These are phyloP conservation scores for Sphecodes monilicornis DNA, from an alignment of 2,888 invertebrate species.

Conservation along the genomic window DNA sequence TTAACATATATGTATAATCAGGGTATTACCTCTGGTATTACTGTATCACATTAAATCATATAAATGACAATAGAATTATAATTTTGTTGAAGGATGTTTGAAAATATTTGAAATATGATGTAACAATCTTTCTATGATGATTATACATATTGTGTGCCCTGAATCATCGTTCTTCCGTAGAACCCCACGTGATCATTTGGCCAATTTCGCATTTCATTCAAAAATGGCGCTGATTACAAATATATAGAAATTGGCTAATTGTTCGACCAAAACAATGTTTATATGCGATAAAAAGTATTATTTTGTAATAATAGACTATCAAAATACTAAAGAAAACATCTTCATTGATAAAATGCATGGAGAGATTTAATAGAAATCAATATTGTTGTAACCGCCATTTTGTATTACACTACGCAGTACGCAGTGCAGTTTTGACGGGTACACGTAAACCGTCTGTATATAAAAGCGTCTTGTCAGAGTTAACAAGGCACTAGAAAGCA, in stretches of 20 bases:
- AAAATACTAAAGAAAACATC: background rate
- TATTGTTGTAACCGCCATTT: slow-evolving; percentile 46
- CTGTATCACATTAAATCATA: background rate
- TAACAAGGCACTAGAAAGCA: slow-evolving; percentile 1
- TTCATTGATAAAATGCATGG: background rate
- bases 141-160: slow-evolving; percentile 25
- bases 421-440: slow-evolving; percentile 11
- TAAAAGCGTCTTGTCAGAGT: slow-evolving; percentile 40
- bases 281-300: background rate
- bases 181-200: slow-evolving; percentile 56
- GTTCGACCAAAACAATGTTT: background rate
- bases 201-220: slow-evolving; percentile 74
- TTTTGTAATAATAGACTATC: background rate
- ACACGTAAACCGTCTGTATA: background rate
- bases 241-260: background rate
- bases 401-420: slow-evolving; percentile 38
- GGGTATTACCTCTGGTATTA: background rate
- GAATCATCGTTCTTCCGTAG: slow-evolving; percentile 60
- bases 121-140: slow-evolving; percentile 27
- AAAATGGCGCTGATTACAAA: slow-evolving; percentile 67
- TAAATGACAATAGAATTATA: background rate
- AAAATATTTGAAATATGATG: slow-evolving; percentile 16
- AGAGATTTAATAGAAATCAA: background rate
- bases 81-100: background rate
- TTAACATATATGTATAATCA: no score